Evolutionary conservation across 2,797 vertebrate species (phyloP).

Genomic region (Gallinago solitaria): DNA sequence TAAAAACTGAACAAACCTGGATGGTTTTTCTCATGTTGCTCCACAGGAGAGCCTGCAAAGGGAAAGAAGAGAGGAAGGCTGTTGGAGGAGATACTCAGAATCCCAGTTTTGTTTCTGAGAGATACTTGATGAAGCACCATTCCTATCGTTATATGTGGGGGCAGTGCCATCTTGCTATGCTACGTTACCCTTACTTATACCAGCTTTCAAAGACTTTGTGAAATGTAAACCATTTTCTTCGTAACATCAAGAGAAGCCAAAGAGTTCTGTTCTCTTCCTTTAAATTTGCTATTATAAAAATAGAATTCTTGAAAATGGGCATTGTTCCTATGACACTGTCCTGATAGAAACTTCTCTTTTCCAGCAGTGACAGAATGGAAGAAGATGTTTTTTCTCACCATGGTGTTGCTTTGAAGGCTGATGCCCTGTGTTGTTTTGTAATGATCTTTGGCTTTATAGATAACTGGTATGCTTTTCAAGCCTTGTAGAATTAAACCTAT

Average conservation of each 20-base stretch:
- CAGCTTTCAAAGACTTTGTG: background rate
- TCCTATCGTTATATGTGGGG: background rate
- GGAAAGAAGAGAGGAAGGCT: background rate
- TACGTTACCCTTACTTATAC: background rate
- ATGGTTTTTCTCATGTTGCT: background rate
- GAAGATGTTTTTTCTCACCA: background rate
- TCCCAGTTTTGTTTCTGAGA: background rate
- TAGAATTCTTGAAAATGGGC: background rate
- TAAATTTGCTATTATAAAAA: background rate
- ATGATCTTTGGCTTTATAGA: background rate
- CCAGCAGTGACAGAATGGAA: background rate
- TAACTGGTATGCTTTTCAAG: background rate
- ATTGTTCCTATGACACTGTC: background rate
- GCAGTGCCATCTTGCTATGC: background rate
- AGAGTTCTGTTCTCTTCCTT: background rate
- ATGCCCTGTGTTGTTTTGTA: background rate
- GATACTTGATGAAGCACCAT: background rate
- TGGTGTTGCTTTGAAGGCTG: background rate
- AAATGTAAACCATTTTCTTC: background rate
- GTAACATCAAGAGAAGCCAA: background rate
- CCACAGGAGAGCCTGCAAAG: background rate
- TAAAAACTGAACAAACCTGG: background rate
- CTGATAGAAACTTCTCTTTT: constrained; percentile 11
- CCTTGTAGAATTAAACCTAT: background rate
- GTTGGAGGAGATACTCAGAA: background rate